phyloP scores from a whole-genome alignment of 2,113 vertebrate genomes.

The Crypturellus undulatus region DNA sequence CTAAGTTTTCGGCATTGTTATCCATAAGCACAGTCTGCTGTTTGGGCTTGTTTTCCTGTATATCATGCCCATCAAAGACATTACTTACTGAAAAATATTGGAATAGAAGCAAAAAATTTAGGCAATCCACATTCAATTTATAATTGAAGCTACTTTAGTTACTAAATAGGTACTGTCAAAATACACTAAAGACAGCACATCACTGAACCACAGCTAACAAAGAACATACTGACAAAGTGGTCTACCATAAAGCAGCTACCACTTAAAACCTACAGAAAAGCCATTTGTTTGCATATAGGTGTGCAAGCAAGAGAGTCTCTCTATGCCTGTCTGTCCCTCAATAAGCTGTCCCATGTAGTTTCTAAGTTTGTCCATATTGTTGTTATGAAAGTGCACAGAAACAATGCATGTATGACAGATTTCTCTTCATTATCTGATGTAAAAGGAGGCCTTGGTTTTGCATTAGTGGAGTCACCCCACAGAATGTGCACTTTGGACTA shows the following conservation, averaged over 20 bases:
- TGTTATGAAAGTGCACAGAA: not conserved
- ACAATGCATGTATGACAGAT: fast-evolving
- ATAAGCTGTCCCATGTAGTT: not conserved
- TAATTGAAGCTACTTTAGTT: not conserved
- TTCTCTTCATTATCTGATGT: not conserved
- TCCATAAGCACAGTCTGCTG: not conserved
- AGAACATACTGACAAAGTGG: not conserved
- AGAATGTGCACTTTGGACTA: not conserved
- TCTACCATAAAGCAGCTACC: not conserved
- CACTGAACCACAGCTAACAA: not conserved
- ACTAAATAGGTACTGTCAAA: not conserved
- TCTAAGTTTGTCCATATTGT: not conserved
- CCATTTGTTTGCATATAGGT: not conserved
- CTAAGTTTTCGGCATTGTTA: not conserved
- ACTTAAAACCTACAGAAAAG: not conserved
- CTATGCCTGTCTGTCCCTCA: not conserved
- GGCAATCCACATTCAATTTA: not conserved
- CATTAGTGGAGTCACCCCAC: not conserved
- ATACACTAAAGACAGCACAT: not conserved
- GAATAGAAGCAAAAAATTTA: not conserved
- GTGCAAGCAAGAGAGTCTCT: not conserved
- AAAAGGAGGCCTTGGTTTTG: not conserved
- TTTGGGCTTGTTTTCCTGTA: constrained; percentile 20
- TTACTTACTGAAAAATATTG: constrained; percentile 46
- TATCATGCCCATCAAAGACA: not conserved